Base-by-base conservation (phyloP, 2,888 invertebrate genomes). In the Herminia tarsipennalis region DNA sequence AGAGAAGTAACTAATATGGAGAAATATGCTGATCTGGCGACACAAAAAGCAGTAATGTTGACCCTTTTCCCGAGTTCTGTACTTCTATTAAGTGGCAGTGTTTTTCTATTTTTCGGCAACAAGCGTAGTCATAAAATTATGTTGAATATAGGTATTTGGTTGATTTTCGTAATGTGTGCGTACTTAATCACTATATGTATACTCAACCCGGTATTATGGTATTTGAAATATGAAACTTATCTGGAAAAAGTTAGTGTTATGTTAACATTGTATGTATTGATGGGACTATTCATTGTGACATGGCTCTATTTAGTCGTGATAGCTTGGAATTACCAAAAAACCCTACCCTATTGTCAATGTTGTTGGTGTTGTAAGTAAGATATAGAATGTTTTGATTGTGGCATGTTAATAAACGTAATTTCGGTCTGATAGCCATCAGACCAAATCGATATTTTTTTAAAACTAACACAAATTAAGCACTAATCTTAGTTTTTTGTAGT, bases 281-380 rank as follows among this genome's bases (percentile, higher is more conserved):
- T 72, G 3, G 65, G 70, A 0, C 0, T 69, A 5, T 85, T 74
- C 56, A 38, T 78, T 12, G 56, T 71, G 27, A 0, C 75, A 1
- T 85, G 83, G 81, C 13, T 82, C 5, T 84, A 81, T 65, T 83
- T 77, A 37, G 58, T 66, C 57, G 49, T 73, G 3, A 72, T 81
- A 1, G 59, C 66, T 3, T 66, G 70, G 36, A 80, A 71, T 47
- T 52, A 61, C 48, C 14, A 59, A 40, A 41, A 50, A 32, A 18
- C 9, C 18, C 9, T 8, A 8, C 12, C 8, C n/a, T n/a, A n/a
- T 13, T 6, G 8, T 3, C 8, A 8, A 3, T 8, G 12, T 27
- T 5, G 12, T 24, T 4, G 6, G 6, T 17, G 9, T n/a, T n/a
- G n/a, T n/a, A n/a, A n/a, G n/a, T n/a, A n/a, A n/a, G n/a, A n/a